phyloP scores from a whole-genome alignment of 1,140 invertebrate species.

The Nylanderia fulva region DNA sequence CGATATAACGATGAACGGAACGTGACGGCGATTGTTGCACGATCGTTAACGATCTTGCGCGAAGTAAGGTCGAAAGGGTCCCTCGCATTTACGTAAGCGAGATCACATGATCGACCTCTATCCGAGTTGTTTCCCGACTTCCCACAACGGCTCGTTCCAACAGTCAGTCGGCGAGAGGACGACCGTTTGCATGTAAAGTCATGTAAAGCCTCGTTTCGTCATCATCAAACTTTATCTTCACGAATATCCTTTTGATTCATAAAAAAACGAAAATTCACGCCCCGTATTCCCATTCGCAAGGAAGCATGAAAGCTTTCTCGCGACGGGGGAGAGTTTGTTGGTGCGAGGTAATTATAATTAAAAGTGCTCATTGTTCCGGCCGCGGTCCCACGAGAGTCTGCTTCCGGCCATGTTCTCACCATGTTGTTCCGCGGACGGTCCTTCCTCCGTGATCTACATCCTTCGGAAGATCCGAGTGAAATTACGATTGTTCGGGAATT shows the following conservation, averaged over 20 bases:
- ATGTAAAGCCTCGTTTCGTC: not conserved
- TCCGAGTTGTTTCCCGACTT: not conserved
- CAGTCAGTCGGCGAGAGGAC: not conserved
- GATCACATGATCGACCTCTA: not conserved
- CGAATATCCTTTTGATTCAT: not conserved
- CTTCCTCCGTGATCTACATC: constrained; percentile 73
- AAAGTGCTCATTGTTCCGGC: constrained; percentile 81
- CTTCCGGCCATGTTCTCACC: constrained; percentile 79
- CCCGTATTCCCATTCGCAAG: constrained; percentile 52
- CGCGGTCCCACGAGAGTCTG: constrained; percentile 77
- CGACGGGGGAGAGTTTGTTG: constrained; percentile 78
- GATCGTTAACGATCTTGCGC: constrained; percentile 43
- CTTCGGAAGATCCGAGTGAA: constrained; percentile 61
- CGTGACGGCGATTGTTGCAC: constrained; percentile 21
- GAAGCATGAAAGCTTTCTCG: constrained; percentile 75
- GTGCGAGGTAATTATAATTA: constrained; percentile 83
- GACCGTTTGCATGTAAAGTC: not conserved
- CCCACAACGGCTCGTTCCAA: not conserved
- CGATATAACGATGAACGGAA: constrained; percentile 20
- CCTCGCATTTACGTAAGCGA: constrained; percentile 36
- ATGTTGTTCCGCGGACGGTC: constrained; percentile 65
- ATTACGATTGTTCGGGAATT: constrained; percentile 50
- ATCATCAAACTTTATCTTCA: not conserved
- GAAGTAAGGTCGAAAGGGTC: constrained; percentile 26
- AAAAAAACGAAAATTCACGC: constrained; percentile 42